Percentiles rank a stretch among this genome's conserved stretches.
phyloP scores from a whole-genome alignment of 2,888 invertebrate species.

The Trimorus sp. region DNA sequence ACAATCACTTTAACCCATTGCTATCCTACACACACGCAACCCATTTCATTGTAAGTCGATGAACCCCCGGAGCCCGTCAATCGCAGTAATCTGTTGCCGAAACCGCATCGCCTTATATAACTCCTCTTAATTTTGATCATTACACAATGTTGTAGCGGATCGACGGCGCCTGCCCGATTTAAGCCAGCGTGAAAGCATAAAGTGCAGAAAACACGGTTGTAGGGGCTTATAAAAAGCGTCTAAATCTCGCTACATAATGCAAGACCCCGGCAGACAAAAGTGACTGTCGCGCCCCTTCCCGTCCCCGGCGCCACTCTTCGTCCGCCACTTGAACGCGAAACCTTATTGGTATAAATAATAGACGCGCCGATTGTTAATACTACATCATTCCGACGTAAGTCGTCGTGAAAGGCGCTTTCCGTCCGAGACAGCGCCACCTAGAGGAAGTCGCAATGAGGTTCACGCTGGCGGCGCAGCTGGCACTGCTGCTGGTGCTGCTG shows the following conservation, averaged over 20 bases:
- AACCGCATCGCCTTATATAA: slow-evolving; percentile 47
- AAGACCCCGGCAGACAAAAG: slow-evolving; percentile 66
- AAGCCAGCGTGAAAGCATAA: slow-evolving; percentile 60
- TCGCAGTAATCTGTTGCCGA: not conserved
- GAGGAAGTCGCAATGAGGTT: slow-evolving; percentile 18
- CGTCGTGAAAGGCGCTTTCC: slow-evolving; percentile 57
- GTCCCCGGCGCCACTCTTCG: slow-evolving; percentile 42
- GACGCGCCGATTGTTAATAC: slow-evolving; percentile 47
- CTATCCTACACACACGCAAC: too few species aligned
- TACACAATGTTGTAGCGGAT: slow-evolving; percentile 54
- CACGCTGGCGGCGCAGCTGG: slow-evolving; percentile 79
- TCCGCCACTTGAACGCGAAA: slow-evolving; percentile 36
- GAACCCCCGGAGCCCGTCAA: slow-evolving; percentile 77
- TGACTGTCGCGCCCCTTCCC: slow-evolving; percentile 42
- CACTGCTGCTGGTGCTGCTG: slow-evolving; percentile 76
- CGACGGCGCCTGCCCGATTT: slow-evolving; percentile 40
- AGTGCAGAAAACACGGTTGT: slow-evolving; percentile 57
- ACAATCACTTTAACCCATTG: too few species aligned
- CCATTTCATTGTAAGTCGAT: too few species aligned
- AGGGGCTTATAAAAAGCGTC: slow-evolving; percentile 66
- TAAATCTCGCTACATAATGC: slow-evolving; percentile 68
- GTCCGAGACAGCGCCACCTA: slow-evolving; percentile 22
- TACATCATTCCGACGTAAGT: slow-evolving; percentile 62
- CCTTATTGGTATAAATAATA: slow-evolving; percentile 65
- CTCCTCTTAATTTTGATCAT: slow-evolving; percentile 42